phyloP scores from a whole-genome alignment of 2,113 vertebrate genomes.

The Solea solea region DNA sequence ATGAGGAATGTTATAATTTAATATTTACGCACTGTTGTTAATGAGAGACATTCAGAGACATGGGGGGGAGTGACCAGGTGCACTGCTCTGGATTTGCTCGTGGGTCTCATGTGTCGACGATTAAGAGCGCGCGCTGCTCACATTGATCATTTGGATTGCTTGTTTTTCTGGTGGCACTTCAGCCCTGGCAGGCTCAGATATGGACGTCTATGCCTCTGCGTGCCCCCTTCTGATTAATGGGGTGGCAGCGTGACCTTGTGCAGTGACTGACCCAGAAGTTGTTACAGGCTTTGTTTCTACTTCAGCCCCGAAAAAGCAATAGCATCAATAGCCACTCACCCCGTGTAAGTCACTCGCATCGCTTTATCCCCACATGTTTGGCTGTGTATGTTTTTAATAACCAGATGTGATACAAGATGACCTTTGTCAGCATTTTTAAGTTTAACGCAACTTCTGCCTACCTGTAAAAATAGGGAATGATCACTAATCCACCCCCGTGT shows the following conservation, averaged over 20 bases:
- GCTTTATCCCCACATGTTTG: conserved; percentile 17
- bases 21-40: conserved; percentile 1
- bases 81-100: not conserved
- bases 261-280: conserved; percentile 10
- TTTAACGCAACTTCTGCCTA: too few species aligned
- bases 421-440: too few species aligned
- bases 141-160: conserved; percentile 9
- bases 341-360: not conserved
- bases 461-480: too few species aligned
- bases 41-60: not conserved
- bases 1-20: not conserved
- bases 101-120: not conserved
- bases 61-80: not conserved
- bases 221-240: conserved; percentile 28
- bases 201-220: not conserved
- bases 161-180: not conserved
- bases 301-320: not conserved
- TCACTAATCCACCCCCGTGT: too few species aligned
- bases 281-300: conserved; percentile 9
- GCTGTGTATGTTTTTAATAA: conserved; percentile 33
- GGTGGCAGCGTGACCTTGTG: not conserved
- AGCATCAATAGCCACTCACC: not conserved
- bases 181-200: not conserved
- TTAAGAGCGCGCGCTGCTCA: not conserved
- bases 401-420: too few species aligned